phyloP scores from a whole-genome alignment of 2,888 invertebrate genomes.

The Nematopogon swammerdamellus region DNA sequence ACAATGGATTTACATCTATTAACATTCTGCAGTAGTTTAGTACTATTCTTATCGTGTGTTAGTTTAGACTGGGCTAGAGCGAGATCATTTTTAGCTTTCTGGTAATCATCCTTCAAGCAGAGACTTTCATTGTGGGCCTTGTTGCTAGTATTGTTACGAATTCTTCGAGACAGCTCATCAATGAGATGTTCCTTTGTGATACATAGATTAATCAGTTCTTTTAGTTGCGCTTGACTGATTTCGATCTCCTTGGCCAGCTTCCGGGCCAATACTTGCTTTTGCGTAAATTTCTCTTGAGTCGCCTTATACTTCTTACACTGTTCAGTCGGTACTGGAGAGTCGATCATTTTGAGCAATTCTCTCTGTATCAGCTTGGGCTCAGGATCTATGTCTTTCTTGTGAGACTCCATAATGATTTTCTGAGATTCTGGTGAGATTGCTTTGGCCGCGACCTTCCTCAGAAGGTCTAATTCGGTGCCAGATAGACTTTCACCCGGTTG shows the following conservation, averaged over 20 bases:
- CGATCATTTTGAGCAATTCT: slow-evolving; percentile 50
- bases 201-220: slow-evolving; percentile 67
- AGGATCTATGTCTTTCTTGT: slow-evolving; percentile 50
- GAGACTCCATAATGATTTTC: slow-evolving; percentile 53
- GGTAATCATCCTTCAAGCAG: slow-evolving; percentile 58
- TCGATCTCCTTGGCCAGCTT: slow-evolving; percentile 59
- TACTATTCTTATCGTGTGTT: slow-evolving; percentile 57
- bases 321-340: slow-evolving; percentile 45
- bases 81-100: slow-evolving; percentile 53
- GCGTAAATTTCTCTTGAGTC: slow-evolving; percentile 47
- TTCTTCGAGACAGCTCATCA: slow-evolving; percentile 56
- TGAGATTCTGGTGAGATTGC: slow-evolving; percentile 51
- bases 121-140: slow-evolving; percentile 57
- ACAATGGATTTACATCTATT: slow-evolving; percentile 31
- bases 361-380: slow-evolving; percentile 54
- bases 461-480: slow-evolving; percentile 54
- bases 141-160: slow-evolving; percentile 29
- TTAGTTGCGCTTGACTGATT: slow-evolving; percentile 64
- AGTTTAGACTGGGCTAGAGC: slow-evolving; percentile 54
- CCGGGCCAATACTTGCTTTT: slow-evolving; percentile 44
- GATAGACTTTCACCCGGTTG: slow-evolving; percentile 61
- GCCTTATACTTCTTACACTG: slow-evolving; percentile 53
- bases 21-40: slow-evolving; percentile 25
- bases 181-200: slow-evolving; percentile 69
- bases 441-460: slow-evolving; percentile 59